phyloP scores from a whole-genome alignment of 2,888 invertebrate genomes.

The Byasa hedistus region DNA sequence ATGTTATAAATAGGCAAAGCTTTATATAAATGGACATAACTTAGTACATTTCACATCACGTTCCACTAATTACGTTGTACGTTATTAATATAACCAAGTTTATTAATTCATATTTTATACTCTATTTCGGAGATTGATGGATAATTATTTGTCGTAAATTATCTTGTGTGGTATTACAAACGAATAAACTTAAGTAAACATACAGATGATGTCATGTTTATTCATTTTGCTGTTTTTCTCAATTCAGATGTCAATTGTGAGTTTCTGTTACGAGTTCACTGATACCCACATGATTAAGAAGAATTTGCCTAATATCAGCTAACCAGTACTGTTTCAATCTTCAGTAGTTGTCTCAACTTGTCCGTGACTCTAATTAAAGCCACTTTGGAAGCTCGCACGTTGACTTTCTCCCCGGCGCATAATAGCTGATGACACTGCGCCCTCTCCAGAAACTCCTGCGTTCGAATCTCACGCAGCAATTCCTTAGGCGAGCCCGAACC shows the following conservation, averaged over 20 bases:
- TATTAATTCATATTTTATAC: neutral
- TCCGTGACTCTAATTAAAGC: conserved; percentile 91
- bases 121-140: too few species aligned
- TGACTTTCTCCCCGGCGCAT: conserved; percentile 88
- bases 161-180: neutral
- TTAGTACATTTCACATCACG: neutral
- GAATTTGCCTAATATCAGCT: conserved; percentile 75
- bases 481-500: conserved; percentile 80
- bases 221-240: neutral
- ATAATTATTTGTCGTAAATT: too few species aligned
- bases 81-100: neutral
- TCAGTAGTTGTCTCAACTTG: conserved; percentile 88
- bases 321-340: conserved; percentile 88
- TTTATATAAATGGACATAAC: too few species aligned
- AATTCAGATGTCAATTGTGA: neutral
- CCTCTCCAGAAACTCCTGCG: conserved; percentile 89
- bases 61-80: neutral
- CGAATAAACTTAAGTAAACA: neutral
- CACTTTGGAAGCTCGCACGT: conserved; percentile 89
- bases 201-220: neutral
- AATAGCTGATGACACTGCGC: conserved; percentile 89
- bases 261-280: neutral
- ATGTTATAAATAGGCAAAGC: neutral
- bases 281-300: neutral
- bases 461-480: conserved; percentile 84